A percentile compares a stretch with the other conserved stretches of the same genome.
Conservation (phyloP, 2,888 invertebrate species). For the Drosophila cracens region DNA sequence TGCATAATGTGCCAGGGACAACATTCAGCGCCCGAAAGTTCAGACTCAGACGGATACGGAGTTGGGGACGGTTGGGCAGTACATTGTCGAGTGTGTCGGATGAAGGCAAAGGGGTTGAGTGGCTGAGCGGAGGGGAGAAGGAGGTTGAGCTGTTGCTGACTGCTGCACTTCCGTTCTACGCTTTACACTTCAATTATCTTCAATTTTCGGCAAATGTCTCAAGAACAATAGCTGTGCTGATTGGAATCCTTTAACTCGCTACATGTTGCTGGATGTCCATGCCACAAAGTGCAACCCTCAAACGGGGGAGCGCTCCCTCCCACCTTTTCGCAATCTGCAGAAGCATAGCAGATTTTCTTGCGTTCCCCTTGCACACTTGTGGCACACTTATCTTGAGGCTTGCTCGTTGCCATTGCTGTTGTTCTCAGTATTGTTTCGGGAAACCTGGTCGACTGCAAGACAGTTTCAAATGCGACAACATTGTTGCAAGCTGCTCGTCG, state of each 20-base stretch:
- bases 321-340: not conserved
- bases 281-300: constrained; percentile 42
- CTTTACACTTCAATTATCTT: constrained; percentile 82
- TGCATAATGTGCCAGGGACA: constrained; percentile 68
- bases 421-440: constrained; percentile 53
- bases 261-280: constrained; percentile 63
- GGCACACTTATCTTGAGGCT: constrained; percentile 51
- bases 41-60: not conserved
- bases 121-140: not conserved
- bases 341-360: constrained; percentile 1
- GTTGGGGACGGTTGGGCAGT: not conserved
- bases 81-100: constrained; percentile 31
- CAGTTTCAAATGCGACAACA: constrained; percentile 79
- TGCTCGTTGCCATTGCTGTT: constrained; percentile 23
- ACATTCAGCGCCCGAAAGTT: constrained; percentile 51
- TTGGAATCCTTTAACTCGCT: constrained; percentile 79
- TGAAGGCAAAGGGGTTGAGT: constrained; percentile 4
- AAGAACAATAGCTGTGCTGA: constrained; percentile 80
- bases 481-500: constrained; percentile 60
- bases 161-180: constrained; percentile 76
- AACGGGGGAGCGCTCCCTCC: not conserved
- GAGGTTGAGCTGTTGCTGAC: constrained; percentile 56
- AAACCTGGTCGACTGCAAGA: constrained; percentile 63
- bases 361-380: constrained; percentile 35
- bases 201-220: constrained; percentile 81